These are phyloP conservation scores for Holothuria leucospilota DNA, from an alignment of 53 echinoderm and acorn worm species.

Conservation along the genomic window DNA sequence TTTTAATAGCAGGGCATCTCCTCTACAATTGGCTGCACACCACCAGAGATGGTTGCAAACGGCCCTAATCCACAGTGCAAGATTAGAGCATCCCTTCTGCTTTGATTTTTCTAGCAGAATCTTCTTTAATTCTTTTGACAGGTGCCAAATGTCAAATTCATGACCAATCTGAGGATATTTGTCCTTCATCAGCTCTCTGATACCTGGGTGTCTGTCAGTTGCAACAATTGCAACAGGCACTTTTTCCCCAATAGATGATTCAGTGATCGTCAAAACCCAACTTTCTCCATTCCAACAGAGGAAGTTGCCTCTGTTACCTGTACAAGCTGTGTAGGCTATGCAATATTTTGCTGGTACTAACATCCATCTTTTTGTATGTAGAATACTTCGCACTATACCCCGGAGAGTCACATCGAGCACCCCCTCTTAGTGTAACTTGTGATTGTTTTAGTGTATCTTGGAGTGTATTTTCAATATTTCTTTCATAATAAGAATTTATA, in stretches of 20 bases:
- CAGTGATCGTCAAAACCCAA: slow-evolving; percentile 2
- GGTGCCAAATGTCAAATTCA: slow-evolving; percentile 53
- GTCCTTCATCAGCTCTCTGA: slow-evolving; percentile 4
- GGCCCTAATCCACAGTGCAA: slow-evolving; percentile 36
- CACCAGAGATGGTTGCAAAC: slow-evolving; percentile 43
- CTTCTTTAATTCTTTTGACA: slow-evolving; percentile 29
- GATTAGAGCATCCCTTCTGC: slow-evolving; percentile 4
- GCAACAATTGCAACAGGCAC: slow-evolving; percentile 16
- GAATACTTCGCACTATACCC: slow-evolving; percentile 40
- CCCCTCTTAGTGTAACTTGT: background rate
- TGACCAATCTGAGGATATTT: background rate
- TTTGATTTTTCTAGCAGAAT: slow-evolving; percentile 42
- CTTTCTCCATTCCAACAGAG: slow-evolving; percentile 49
- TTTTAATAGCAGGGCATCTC: background rate
- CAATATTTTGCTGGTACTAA: slow-evolving; percentile 3
- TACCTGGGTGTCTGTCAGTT: slow-evolving; percentile 46
- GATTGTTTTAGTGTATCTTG: background rate
- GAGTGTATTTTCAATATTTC: background rate
- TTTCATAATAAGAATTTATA: background rate
- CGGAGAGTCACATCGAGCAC: slow-evolving; percentile 44
- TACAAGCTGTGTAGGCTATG: slow-evolving; percentile 1
- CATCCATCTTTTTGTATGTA: slow-evolving; percentile 15
- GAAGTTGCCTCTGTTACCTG: slow-evolving; percentile 49
- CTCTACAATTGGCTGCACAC: slow-evolving; percentile 27
- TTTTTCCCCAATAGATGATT: background rate